Evolutionary conservation across 1,140 invertebrate species (phyloP), one percentile per base, ranked within the genome.

Genomic region (Pinna nobilis): DNA sequence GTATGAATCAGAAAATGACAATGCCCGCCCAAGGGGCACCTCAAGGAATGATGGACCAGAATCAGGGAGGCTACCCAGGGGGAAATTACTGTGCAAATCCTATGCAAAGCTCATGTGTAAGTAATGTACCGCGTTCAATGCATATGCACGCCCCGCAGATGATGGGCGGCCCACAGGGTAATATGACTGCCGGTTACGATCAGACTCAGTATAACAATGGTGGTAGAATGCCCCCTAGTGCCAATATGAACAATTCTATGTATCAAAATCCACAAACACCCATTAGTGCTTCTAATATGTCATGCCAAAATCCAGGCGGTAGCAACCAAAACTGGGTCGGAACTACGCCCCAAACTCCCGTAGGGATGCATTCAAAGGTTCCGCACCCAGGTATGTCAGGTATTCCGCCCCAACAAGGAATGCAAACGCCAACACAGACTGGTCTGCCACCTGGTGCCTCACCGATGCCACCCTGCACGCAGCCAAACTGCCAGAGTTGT

Each of bases 401-500:
- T 1, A 20, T 75, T 49, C 74, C 70, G 32, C 55, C 67, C 65
- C n/a, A 66, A 11, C 76, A 72, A 37, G 72, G 67, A 33, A 73
- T 75, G 53, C 71, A 71, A 32, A 73, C 53, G 30, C 70, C 64
- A 33, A 70, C 60, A 25, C 79, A 77, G 44, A 71, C 73, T 71
- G 70, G 70, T 53, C 71, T 74, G 60, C 50, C 74, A 41, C 44
- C 75, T 53, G 68, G 77, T 41, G 66, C 64, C 15, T 39, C 53
- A 11, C 66, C 76, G 3, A 51, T 70, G 61, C 74, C 68, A 6
- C 79, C 78, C 5, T 85, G 84, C 70, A 69, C 79, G 30, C 76
- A 77, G 63, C 80, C 82, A 23, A 82, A 77, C 74, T 86, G 84
- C 68, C 69, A 78, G 39, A 82, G 79, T 64, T 86, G 84, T 71